These are phyloP conservation scores for Troides aeacus DNA, from an alignment of 2,888 invertebrate species.

Conservation along the genomic window DNA sequence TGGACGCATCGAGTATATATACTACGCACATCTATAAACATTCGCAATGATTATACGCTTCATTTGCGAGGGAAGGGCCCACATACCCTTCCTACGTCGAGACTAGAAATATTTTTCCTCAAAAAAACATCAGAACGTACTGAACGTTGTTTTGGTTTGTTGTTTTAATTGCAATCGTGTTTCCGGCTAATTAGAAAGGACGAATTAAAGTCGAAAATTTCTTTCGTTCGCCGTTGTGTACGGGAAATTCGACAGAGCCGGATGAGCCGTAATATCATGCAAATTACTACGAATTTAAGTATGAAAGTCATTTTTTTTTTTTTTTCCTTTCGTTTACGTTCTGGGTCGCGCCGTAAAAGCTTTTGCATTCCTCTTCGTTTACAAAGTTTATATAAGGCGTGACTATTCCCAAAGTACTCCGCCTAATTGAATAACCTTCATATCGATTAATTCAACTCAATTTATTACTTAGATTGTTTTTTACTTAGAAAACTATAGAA, in stretches of 20 bases:
- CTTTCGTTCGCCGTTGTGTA: slow-evolving; percentile 57
- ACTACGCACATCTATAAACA: slow-evolving; percentile 47
- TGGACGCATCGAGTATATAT: slow-evolving; percentile 40
- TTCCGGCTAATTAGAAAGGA: slow-evolving; percentile 51
- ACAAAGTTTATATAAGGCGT: slow-evolving; percentile 63
- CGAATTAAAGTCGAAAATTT: slow-evolving; percentile 21
- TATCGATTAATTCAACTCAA: not conserved
- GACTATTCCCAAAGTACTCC: slow-evolving; percentile 51
- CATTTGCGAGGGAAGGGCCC: slow-evolving; percentile 54
- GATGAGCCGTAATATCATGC: slow-evolving; percentile 72
- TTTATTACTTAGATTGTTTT: not conserved
- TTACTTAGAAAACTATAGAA: not conserved
- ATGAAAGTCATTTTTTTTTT: slow-evolving; percentile 67
- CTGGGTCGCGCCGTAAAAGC: slow-evolving; percentile 62
- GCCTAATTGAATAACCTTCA: slow-evolving; percentile 5
- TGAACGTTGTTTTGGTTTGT: slow-evolving; percentile 20
- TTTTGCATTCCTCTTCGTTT: slow-evolving; percentile 64
- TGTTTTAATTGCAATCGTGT: slow-evolving; percentile 34
- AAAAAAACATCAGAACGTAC: slow-evolving; percentile 14
- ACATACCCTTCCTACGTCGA: slow-evolving; percentile 20
- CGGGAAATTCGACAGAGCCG: slow-evolving; percentile 45
- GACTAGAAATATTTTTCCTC: slow-evolving; percentile 13
- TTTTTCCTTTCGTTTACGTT: slow-evolving; percentile 57
- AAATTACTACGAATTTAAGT: slow-evolving; percentile 67
- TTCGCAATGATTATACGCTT: slow-evolving; percentile 59